Evolutionary conservation across 2,797 vertebrate species (phyloP), one percentile per base, ranked within the genome.

Genomic region (Emydoidea blandingii): DNA sequence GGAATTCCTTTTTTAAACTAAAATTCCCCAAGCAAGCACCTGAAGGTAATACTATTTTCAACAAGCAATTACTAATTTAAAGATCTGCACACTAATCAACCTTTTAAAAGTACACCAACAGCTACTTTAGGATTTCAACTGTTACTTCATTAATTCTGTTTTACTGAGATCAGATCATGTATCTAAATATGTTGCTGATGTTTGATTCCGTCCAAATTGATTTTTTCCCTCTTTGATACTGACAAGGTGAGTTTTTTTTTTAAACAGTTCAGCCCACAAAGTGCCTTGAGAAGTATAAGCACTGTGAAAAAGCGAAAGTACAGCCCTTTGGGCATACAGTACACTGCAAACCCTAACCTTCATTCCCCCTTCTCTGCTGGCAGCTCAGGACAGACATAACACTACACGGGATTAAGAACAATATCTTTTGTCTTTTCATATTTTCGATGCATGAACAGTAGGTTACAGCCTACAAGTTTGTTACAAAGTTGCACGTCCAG

Each of bases 161-260:
- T 87, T 62, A 12, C 80, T 93, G 49, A 72, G 59, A 5, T n/a
- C 65, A 3, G 0, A 14, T 81, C 7, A 31, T 93, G 21, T 53
- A 91, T 86, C 91, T 88, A 84, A 89, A 29, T 88, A 76, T 85
- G 31, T 19, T 56, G 52, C 84, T 93, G 90, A 90, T 74, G 74
- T 87, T 91, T 92, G 72, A 93, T 92, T 92, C 62, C 78, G 83
- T 89, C n/a, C 83, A 91, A 79, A 78, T 21, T 81, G 31, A 12
- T 86, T 93, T 57, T 52, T 52, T 53, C 74, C 79, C 78, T 59
- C 85, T 89, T 91, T 44, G 85, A 7, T 29, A 72, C 81, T 82
- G 84, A 34, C 16, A 29, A 54, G 83, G 29, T 31, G 74, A 94
- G 31, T 49, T 49, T 76, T 76, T 59, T 76, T 76, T 76, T 76